These are phyloP conservation scores for Camptogramma bilineatum DNA, from an alignment of 2,888 invertebrate genomes.

Conservation along the genomic window DNA sequence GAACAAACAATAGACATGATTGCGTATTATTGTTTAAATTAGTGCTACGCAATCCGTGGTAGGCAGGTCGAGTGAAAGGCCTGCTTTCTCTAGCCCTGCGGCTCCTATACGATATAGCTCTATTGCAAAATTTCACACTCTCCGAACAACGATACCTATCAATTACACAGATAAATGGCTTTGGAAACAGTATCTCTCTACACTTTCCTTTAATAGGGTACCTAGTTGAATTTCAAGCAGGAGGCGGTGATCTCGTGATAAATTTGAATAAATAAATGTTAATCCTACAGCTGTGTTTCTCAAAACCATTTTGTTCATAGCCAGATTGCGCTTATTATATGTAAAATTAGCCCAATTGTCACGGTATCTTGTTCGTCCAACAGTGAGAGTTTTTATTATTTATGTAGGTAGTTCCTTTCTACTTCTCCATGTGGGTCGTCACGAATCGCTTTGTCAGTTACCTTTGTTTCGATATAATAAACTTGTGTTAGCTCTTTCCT, in stretches of 20 bases:
- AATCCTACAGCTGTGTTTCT: constrained; percentile 14
- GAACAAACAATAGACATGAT: constrained; percentile 60
- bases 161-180: constrained; percentile 71
- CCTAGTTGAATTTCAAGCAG: constrained; percentile 40
- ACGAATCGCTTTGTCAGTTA: constrained; percentile 69
- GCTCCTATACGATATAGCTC: constrained; percentile 68
- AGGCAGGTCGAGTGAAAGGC: constrained; percentile 77
- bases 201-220: constrained; percentile 53
- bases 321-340: constrained; percentile 45
- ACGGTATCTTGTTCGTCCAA: constrained; percentile 65
- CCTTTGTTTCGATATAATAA: constrained; percentile 49
- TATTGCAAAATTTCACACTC: constrained; percentile 81
- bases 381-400: constrained; percentile 64
- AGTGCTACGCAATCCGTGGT: constrained; percentile 60
- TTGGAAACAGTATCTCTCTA: constrained; percentile 60
- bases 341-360: constrained; percentile 56
- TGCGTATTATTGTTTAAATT: constrained; percentile 74
- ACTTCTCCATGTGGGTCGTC: constrained; percentile 69
- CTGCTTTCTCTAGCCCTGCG: constrained; percentile 82
- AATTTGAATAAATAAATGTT: constrained; percentile 37
- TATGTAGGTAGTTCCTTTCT: constrained; percentile 64
- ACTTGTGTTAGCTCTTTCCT: constrained; percentile 41
- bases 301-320: not conserved
- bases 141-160: constrained; percentile 68
- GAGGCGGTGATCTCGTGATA: constrained; percentile 31